Evolutionary conservation across 2,797 vertebrate genomes (phyloP).

Genomic region (Alectoris magna): DNA sequence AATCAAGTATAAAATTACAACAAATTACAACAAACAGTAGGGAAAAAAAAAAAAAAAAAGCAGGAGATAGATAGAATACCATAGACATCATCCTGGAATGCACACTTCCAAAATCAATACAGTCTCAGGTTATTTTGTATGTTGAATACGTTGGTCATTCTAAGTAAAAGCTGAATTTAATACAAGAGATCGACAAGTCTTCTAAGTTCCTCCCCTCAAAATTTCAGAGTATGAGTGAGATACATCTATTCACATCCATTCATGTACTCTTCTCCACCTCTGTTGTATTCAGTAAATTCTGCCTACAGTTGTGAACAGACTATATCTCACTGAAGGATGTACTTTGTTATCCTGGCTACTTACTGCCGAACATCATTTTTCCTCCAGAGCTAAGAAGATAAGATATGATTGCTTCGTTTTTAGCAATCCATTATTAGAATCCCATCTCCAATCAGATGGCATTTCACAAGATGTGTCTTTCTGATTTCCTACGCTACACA

Average conservation of each 20-base stretch:
- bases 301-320: background rate
- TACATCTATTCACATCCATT: background rate
- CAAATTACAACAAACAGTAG: background rate
- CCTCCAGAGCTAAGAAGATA: slow-evolving; percentile 14
- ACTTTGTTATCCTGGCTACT: background rate
- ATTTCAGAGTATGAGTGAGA: background rate
- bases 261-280: background rate
- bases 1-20: background rate
- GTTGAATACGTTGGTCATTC: background rate
- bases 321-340: background rate
- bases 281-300: background rate
- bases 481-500: slow-evolving; percentile 27
- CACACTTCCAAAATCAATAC: background rate
- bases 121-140: background rate
- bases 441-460: slow-evolving; percentile 16
- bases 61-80: background rate
- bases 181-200: background rate
- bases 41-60: background rate
- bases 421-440: slow-evolving; percentile 38
- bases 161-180: background rate
- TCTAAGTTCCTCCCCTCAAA: background rate
- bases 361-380: background rate
- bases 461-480: slow-evolving; percentile 15
- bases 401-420: background rate
- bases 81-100: background rate